Percentiles rank a stretch among this genome's conserved stretches.
Evolutionary conservation across 1,140 invertebrate genomes (phyloP).

Genomic region (Pteromalus puparum): DNA sequence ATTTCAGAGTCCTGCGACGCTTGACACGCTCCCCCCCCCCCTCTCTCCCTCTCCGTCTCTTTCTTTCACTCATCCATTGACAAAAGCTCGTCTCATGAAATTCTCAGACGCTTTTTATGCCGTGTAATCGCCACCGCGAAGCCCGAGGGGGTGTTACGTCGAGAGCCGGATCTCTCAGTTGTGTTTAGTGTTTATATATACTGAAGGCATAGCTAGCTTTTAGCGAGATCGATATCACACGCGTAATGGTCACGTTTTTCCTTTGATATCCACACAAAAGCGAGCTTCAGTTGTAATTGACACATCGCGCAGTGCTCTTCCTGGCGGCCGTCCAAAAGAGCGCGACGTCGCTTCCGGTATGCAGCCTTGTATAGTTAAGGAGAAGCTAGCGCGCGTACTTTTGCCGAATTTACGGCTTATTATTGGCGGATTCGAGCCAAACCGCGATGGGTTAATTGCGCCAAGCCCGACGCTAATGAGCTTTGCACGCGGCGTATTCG

Average conservation of each 20-base stretch:
- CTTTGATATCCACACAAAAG: too few species aligned
- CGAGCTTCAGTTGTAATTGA: not conserved
- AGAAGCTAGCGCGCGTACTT: not conserved
- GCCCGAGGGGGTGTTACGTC: too few species aligned
- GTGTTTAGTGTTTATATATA: too few species aligned
- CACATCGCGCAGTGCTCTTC: not conserved
- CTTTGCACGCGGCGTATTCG: too few species aligned
- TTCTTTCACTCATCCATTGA: not conserved
- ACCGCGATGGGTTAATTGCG: not conserved
- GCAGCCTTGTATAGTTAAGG: not conserved
- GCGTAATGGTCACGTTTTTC: too few species aligned
- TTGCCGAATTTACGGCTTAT: not conserved
- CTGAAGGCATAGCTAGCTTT: too few species aligned
- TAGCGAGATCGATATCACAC: too few species aligned
- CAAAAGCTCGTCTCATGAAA: too few species aligned
- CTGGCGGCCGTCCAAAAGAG: not conserved
- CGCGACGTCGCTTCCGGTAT: not conserved
- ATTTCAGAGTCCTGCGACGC: constrained; percentile 7
- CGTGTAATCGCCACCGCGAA: too few species aligned
- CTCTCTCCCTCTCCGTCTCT: not conserved
- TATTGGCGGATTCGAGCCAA: not conserved
- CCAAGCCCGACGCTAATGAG: too few species aligned
- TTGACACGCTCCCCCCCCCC: not conserved
- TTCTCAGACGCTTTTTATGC: too few species aligned
- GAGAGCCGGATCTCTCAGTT: too few species aligned